Conservation (phyloP, 2,113 vertebrate species). For the Morphnarchus princeps region DNA sequence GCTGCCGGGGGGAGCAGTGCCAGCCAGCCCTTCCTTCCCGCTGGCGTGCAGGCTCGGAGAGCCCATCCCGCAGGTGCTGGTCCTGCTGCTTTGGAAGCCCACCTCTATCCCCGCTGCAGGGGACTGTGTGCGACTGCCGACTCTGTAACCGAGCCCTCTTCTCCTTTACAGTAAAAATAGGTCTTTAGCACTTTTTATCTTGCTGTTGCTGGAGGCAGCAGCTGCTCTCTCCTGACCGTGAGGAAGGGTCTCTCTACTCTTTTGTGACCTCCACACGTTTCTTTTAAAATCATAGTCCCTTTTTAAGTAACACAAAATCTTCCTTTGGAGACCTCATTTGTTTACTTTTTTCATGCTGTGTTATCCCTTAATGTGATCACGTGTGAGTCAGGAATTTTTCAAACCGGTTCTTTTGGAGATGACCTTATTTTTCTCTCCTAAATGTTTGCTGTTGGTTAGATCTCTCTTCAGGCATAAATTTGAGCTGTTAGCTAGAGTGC, state of each 20-base stretch:
- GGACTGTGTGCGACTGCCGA: rapidly evolving
- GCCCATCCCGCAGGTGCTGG: background rate
- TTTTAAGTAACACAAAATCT: background rate
- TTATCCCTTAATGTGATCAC: background rate
- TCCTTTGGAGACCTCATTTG: background rate
- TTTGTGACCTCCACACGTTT: background rate
- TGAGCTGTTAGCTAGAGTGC: background rate
- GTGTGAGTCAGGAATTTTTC: background rate
- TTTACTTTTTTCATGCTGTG: background rate
- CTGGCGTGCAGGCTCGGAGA: rapidly evolving
- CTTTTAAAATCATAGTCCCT: background rate
- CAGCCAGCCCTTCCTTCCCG: background rate
- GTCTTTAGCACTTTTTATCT: background rate
- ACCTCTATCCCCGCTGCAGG: background rate
- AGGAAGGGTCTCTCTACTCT: background rate
- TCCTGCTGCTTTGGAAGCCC: background rate
- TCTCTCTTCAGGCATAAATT: background rate
- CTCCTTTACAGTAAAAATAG: background rate
- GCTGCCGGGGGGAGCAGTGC: background rate
- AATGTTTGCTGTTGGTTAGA: background rate
- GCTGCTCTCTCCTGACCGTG: background rate
- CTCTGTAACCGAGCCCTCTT: rapidly evolving
- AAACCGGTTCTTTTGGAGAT: background rate
- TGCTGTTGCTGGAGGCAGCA: background rate
- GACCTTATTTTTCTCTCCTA: background rate